These are phyloP conservation scores for Tenualosa thibaudeaui DNA, from an alignment of 2,797 vertebrate species.

Conservation along the genomic window DNA sequence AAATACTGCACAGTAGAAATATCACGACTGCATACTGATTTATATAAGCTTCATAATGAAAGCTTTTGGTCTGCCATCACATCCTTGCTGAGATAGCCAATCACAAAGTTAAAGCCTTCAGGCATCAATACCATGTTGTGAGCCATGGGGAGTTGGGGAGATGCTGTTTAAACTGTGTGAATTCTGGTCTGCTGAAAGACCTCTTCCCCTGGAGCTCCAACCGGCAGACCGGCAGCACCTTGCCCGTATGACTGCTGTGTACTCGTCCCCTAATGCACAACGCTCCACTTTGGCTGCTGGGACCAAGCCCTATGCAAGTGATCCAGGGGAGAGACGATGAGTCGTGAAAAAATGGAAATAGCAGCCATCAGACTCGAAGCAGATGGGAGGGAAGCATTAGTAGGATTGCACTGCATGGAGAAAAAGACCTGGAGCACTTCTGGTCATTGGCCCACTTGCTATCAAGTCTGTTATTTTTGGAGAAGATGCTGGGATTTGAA, in stretches of 20 bases:
- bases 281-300: not conserved
- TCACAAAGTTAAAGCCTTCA: not conserved
- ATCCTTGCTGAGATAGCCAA: not conserved
- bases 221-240: not conserved
- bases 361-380: not conserved
- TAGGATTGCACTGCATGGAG: not conserved
- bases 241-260: not conserved
- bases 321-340: conserved; percentile 8
- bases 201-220: not conserved
- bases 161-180: not conserved
- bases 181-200: not conserved
- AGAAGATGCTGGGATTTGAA: conserved; percentile 4
- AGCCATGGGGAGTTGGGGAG: not conserved
- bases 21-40: not conserved
- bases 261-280: not conserved
- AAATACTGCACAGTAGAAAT: not conserved
- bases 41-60: not conserved
- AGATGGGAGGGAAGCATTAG: not conserved
- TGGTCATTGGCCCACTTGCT: not conserved
- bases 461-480: not conserved
- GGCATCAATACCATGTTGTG: not conserved
- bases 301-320: not conserved
- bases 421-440: not conserved
- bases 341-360: not conserved
- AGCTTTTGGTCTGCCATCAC: not conserved